A percentile compares a stretch with the other conserved stretches of the same genome.
Conservation (phyloP, 2,797 vertebrate genomes). For the Tangara arthus region DNA sequence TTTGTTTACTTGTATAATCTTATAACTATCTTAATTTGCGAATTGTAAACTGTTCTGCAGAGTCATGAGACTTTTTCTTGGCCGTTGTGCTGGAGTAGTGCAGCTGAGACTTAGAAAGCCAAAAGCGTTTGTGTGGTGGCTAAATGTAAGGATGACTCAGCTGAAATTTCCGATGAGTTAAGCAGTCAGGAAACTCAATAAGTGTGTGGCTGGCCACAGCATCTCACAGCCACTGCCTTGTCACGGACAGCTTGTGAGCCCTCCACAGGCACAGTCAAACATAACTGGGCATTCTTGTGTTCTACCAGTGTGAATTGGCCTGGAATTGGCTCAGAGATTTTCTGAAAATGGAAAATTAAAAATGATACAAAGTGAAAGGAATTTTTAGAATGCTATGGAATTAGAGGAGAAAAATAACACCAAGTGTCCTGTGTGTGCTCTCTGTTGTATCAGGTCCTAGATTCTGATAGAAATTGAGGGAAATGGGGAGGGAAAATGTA, state of each 20-base stretch:
- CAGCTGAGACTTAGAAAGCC: neutral
- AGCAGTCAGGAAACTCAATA: neutral
- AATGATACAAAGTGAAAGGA: accelerated
- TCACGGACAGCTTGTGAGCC: neutral
- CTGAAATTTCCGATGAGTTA: conserved; percentile 8
- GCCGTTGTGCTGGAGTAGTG: neutral
- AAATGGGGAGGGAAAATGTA: neutral
- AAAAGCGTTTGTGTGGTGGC: neutral
- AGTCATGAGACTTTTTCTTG: conserved; percentile 15
- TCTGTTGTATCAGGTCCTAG: neutral
- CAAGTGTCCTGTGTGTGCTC: neutral
- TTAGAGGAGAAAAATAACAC: neutral
- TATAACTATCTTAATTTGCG: neutral
- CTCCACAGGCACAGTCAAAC: neutral
- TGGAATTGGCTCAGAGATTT: neutral
- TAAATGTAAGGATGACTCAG: conserved; percentile 52
- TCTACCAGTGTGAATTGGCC: neutral
- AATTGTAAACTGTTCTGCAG: neutral
- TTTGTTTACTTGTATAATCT: neutral
- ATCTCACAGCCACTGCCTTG: neutral
- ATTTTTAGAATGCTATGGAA: neutral
- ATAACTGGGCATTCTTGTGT: neutral
- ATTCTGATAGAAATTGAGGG: neutral
- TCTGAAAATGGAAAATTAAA: neutral
- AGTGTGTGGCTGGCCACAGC: neutral